Percentiles rank a stretch among this genome's conserved stretches.
phyloP scores from a whole-genome alignment of 2,797 vertebrate species.

The Peromyscus eremicus region DNA sequence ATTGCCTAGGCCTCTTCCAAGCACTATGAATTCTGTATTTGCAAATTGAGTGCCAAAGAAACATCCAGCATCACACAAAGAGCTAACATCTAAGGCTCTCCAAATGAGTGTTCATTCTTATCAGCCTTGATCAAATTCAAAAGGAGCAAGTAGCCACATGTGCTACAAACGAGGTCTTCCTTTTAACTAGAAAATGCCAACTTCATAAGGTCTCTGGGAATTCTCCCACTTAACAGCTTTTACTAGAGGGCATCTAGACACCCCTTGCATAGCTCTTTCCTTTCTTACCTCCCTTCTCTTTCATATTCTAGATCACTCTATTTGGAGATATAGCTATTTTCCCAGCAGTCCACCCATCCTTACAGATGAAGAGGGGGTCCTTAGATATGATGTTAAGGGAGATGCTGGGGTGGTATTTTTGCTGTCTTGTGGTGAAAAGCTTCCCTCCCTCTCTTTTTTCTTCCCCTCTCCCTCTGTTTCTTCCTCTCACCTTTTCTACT shows the following conservation, averaged over 20 bases:
- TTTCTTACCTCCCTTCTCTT: slow-evolving; percentile 13
- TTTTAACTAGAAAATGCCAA: slow-evolving; percentile 14
- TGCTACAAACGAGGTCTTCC: background rate
- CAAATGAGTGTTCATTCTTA: background rate
- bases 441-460: too few relatives aligned
- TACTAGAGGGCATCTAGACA: background rate
- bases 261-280: background rate
- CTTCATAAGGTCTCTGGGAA: background rate
- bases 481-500: too few relatives aligned
- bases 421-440: background rate
- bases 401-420: background rate
- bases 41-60: slow-evolving; percentile 29
- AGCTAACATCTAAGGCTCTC: background rate
- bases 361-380: background rate
- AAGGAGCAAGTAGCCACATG: background rate
- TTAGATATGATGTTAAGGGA: slow-evolving; percentile 33
- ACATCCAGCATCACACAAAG: background rate
- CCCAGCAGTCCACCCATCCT: background rate
- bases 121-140: background rate
- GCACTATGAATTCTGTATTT: background rate
- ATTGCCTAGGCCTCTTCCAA: background rate
- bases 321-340: background rate
- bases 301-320: background rate
- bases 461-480: background rate
- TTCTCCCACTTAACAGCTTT: background rate